A percentile compares a stretch with the other conserved stretches of the same genome.
These are phyloP conservation scores for Hymenochirus boettgeri DNA, from an alignment of 2,113 vertebrate species.

Conservation along the genomic window DNA sequence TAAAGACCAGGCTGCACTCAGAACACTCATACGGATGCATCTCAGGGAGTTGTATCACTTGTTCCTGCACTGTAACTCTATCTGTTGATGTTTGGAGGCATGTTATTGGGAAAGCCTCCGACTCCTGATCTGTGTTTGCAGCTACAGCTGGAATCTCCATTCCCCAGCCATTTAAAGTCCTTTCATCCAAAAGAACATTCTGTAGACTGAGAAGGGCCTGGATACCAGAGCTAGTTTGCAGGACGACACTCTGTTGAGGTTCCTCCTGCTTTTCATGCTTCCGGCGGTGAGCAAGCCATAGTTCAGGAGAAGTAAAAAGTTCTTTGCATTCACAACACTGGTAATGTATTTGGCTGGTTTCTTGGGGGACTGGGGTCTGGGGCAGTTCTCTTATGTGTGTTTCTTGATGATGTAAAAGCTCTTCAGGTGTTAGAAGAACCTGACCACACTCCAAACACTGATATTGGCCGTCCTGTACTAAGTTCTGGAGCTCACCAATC, in stretches of 20 bases:
- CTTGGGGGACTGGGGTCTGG: slow-evolving; percentile 10
- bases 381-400: slow-evolving; percentile 74
- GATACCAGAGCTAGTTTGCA: slow-evolving; percentile 65
- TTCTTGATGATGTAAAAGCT: slow-evolving; percentile 81
- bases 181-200: slow-evolving; percentile 68
- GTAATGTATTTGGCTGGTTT: slow-evolving; percentile 71
- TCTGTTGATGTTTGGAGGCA: not conserved
- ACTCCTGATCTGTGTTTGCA: not conserved
- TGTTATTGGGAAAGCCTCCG: not conserved
- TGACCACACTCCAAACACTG: slow-evolving; percentile 82
- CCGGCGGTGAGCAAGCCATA: slow-evolving; percentile 77
- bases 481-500: slow-evolving; percentile 37
- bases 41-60: slow-evolving; percentile 51
- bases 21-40: slow-evolving; percentile 85
- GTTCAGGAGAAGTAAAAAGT: slow-evolving; percentile 73
- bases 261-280: slow-evolving; percentile 63
- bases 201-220: slow-evolving; percentile 63
- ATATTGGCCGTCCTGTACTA: slow-evolving; percentile 65
- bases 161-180: slow-evolving; percentile 59
- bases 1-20: slow-evolving; percentile 77
- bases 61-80: slow-evolving; percentile 10
- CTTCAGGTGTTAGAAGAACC: slow-evolving; percentile 69
- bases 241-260: slow-evolving; percentile 53
- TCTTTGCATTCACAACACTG: slow-evolving; percentile 82
- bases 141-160: slow-evolving; percentile 65